Base-by-base conservation (phyloP, 23 tunicate genomes). In the Styela clava region DNA sequence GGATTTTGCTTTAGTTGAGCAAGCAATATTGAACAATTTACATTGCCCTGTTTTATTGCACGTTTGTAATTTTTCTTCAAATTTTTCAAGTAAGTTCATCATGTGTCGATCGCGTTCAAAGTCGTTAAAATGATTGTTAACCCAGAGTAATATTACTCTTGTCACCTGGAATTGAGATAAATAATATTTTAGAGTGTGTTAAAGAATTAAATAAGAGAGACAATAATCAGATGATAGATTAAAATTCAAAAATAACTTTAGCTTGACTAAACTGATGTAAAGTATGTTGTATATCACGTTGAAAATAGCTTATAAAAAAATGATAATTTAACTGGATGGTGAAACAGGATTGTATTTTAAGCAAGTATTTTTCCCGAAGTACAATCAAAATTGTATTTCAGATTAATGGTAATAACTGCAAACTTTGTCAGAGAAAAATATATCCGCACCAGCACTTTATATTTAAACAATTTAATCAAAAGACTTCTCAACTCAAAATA, bases 41-140 rank as follows among this genome's bases (percentile, higher is more conserved):
- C 74, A 62, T 78, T 93, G 85, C 32, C 94, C 91, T 16, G 86
- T 64, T 32, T 86, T 26, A 34, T 84, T 84, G 62, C 35, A 29
- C 24, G 81, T 64, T 2, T 87, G 86, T 19, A 96, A 79, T 77
- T 88, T 87, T 64, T 85, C 92, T 44, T 96, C 99, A 63, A 96
- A 96, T 72, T 88, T 69, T 63, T 96, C 99, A 27, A 96, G 86
- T 36, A 87, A 74, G 16, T 62, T 79, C 88, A 96, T 87, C 94
- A 96, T 88, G 34, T 69, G 78, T 77, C 96, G 79, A 68, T 84
- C 83, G 51, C 85, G 31, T 64, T 96, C 99, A 33, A 96, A 96
- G 76, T 96, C 99, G 61, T 84, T 91, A 91, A 96, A 96, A 74
- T 96, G 99, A 61, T 96, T 93, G 97, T 96, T 96, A 36, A 96